phyloP scores from a whole-genome alignment of 1,140 invertebrate species.

The Drosophila tani region DNA sequence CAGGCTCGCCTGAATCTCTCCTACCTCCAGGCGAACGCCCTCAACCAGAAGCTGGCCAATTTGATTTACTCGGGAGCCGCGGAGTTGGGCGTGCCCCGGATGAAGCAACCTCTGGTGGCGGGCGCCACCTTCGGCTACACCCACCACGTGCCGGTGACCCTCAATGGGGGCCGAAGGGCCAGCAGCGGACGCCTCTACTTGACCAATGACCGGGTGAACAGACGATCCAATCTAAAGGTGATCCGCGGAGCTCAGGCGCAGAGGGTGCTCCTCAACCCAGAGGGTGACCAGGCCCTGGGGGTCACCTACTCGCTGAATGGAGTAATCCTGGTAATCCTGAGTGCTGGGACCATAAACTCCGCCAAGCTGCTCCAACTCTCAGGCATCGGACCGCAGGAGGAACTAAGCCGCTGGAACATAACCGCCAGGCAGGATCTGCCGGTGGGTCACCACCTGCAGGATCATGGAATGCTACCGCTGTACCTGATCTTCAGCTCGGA shows the following conservation, averaged over 20 bases:
- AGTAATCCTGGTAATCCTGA: slow-evolving; percentile 85
- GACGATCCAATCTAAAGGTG: slow-evolving; percentile 88
- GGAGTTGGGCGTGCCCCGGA: slow-evolving; percentile 85
- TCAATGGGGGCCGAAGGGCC: slow-evolving; percentile 86
- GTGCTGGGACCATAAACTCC: slow-evolving; percentile 86
- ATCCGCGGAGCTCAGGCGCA: slow-evolving; percentile 87
- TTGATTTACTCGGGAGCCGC: slow-evolving; percentile 43
- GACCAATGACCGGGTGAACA: slow-evolving; percentile 87
- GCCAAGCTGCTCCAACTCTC: slow-evolving; percentile 88
- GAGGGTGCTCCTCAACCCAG: slow-evolving; percentile 88
- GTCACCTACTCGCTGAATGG: slow-evolving; percentile 88
- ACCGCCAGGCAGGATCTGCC: slow-evolving; percentile 86
- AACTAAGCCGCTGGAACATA: slow-evolving; percentile 84
- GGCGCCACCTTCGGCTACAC: slow-evolving; percentile 84
- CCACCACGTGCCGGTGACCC: slow-evolving; percentile 86
- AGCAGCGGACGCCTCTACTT: slow-evolving; percentile 87
- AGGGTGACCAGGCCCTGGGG: slow-evolving; percentile 87
- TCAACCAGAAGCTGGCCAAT: slow-evolving; percentile 85
- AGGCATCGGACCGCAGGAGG: slow-evolving; percentile 84
- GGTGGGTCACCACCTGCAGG: slow-evolving; percentile 90
- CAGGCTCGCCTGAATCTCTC: slow-evolving; percentile 31
- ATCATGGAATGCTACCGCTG: slow-evolving; percentile 86
- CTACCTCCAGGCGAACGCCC: slow-evolving; percentile 26
- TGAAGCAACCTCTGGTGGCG: slow-evolving; percentile 86
- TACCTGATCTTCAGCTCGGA: slow-evolving; percentile 35